These are phyloP conservation scores for Sus scrofa DNA, from an alignment of 2,113 vertebrate species.

Conservation along the genomic window T2T-Sscrofa CM000819.6:75731001-75731500, in stretches of 20 bases:
- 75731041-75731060: neutral
- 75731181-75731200: neutral
- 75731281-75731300: neutral
- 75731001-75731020: neutral
- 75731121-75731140: neutral
- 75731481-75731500: too few species aligned
- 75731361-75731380: neutral
- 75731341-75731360: neutral
- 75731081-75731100: neutral
- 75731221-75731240: neutral
- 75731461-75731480: too few species aligned
- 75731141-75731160: neutral
- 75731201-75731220: neutral
- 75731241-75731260: neutral
- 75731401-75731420: too few species aligned
- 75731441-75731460: too few species aligned
- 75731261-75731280: neutral
- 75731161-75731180: neutral
- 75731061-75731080: neutral
- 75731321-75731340: neutral
- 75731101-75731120: neutral
- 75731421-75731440: too few species aligned
- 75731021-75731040: neutral
- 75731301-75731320: neutral
- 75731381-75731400: neutral